A percentile compares a stretch with the other conserved stretches of the same genome.
These are phyloP conservation scores for Aix galericulata DNA, from an alignment of 2,113 vertebrate species.

Conservation along the genomic window DNA sequence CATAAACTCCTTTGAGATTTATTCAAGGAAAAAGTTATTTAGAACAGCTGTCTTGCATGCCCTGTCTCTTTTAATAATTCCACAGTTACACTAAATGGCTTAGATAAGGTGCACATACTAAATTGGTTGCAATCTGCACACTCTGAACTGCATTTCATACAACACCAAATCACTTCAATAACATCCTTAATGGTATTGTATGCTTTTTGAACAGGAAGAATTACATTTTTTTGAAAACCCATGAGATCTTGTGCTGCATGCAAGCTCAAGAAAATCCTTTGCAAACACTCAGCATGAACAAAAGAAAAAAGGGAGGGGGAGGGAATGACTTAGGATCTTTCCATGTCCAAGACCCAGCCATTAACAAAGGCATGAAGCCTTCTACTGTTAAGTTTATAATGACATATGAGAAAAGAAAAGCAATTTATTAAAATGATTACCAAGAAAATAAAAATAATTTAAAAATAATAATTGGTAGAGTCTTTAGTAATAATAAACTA, in stretches of 20 bases:
- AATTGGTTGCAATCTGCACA: neutral
- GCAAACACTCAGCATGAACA: neutral
- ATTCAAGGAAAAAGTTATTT: neutral
- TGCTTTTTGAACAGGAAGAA: neutral
- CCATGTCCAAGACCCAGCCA: fast-evolving
- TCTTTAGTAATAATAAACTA: neutral
- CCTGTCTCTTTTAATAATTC: neutral
- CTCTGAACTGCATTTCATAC: neutral
- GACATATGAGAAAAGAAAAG: neutral
- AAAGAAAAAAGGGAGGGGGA: too few species aligned
- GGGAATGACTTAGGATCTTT: neutral
- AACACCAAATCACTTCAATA: neutral
- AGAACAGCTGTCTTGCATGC: neutral
- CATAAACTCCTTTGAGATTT: neutral
- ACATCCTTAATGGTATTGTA: neutral
- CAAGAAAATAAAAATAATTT: neutral
- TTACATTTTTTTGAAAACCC: neutral
- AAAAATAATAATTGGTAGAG: neutral
- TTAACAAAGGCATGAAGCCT: neutral
- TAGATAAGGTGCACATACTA: neutral
- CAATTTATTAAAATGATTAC: neutral
- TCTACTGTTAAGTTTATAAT: neutral
- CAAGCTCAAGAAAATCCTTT: neutral
- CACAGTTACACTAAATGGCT: neutral
- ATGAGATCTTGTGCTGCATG: neutral